Evolutionary conservation across 2,797 vertebrate species (phyloP), one percentile per base, ranked within the genome.

Genomic region (Falco berigora): DNA sequence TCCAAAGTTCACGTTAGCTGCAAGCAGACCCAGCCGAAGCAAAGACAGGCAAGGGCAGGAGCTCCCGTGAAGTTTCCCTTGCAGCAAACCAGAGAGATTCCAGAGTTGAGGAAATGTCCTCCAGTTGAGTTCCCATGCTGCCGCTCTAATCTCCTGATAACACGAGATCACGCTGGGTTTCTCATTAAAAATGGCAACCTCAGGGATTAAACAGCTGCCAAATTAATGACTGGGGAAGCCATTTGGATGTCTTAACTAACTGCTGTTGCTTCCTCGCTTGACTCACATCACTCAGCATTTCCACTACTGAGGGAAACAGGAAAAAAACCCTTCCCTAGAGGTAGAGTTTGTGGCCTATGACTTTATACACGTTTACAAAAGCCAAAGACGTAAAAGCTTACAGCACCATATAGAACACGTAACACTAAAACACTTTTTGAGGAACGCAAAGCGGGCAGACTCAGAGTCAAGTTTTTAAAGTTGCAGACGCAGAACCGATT

Each of bases 161-260:
- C 80, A 95, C 4, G 1, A 91, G 66, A 95, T 78, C 92, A 88
- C 5, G 17, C 73, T 78, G 81, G 16, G 80, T 68, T 94, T 95
- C 89, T 96, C 95, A 91, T 96, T 94, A 93, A 88, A 93, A 94
- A 96, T 38, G 64, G 93, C 90, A 97, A 95, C 71, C 88, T 91
- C 78, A 40, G 86, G 96, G 94, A 95, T 95, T 89, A 95, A 95
- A 78, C 82, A 95, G 90, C 94, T 95, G 94, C 86, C 93, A 84
- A 92, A 90, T 49, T 72, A 88, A 88, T 59, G 62, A 68, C 69
- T 47, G 53, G 73, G 92, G 80, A 95, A 95, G 83, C 73, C 85
- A 73, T 50, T 83, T 2, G 1, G 90, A 92, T 88, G 92, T 55
- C 83, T 97, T 74, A 90, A 94, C 93, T 88, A 55, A 62, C 87